Evolutionary conservation across 1,140 invertebrate genomes (phyloP), one percentile per base, ranked within the genome.

Genomic region (Lasaia peninsularis): DNA sequence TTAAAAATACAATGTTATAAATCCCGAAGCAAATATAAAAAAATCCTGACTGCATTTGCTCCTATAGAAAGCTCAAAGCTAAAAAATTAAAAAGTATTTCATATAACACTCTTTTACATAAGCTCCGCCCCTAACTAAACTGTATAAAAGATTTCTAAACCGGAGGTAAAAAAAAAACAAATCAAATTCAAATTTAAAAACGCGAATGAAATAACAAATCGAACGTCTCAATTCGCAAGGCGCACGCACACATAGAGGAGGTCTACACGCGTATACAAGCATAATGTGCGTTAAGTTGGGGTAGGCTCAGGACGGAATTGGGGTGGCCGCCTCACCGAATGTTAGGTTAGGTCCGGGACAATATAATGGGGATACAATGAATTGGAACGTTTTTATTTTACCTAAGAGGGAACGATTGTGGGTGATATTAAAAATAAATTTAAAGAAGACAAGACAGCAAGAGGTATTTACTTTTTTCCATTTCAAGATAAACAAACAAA

Each of bases 241-340:
- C 65, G 65, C 65, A 73, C 74, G 60, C 60, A 65, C 63, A 64
- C 63, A 48, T 21, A n/a, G 33, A 24, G 10, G 9, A n/a, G 32
- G n/a, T 52, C 40, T 40, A 32, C 21, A 35, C 62, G 56, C 51
- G 44, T 60, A 65, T 52, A 69, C 61, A 60, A 49, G 57, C 49
- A 51, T 64, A 63, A 59, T 33, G 65, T 72, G 73, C 71, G 71
- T 73, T 63, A 65, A 63, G 61, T 81, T 84, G 71, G 79, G 83
- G 80, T 80, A 86, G 83, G 83, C 80, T 80, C 75, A 65, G 78
- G 76, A 67, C 66, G 62, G 73, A 77, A 80, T 79, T 84, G 79
- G 83, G 83, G 80, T 77, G 75, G 78, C 74, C 70, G 62, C 56
- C 59, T 48, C 71, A 71, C 78, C 82, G 72, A 84, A 86, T 84